Percentiles rank a stretch among this genome's conserved stretches.
These are phyloP conservation scores for Labroides dimidiatus DNA, from an alignment of 2,797 vertebrate genomes.

Conservation along the genomic window DNA sequence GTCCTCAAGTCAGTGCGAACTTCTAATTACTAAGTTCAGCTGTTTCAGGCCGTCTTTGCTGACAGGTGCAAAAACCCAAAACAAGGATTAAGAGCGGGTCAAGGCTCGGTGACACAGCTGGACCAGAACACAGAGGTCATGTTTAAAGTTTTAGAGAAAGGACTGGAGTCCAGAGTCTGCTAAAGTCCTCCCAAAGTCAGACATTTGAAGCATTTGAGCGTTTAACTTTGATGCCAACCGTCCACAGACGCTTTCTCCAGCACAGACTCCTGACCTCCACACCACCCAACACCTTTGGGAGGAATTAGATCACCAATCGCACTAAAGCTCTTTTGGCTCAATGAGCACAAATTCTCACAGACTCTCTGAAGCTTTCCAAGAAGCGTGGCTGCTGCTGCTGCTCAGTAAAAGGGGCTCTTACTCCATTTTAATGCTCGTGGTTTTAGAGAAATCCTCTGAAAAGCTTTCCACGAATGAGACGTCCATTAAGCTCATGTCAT, in stretches of 20 bases:
- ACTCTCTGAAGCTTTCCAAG: neutral
- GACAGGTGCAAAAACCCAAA: constrained; percentile 2
- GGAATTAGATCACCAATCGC: constrained; percentile 1
- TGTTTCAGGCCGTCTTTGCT: neutral
- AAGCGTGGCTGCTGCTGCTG: neutral
- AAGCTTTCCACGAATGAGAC: neutral
- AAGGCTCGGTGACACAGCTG: neutral
- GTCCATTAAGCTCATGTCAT: neutral
- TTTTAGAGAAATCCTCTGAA: neutral
- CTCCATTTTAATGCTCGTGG: neutral
- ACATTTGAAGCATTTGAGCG: neutral
- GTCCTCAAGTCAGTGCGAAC: neutral
- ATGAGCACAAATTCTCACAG: neutral
- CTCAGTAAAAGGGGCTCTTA: neutral
- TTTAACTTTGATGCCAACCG: neutral
- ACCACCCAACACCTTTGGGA: neutral
- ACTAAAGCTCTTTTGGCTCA: constrained; percentile 4
- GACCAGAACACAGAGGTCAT: no score
- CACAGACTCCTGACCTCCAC: neutral
- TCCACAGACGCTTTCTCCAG: neutral
- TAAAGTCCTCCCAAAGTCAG: neutral
- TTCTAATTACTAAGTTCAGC: neutral
- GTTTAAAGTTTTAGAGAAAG: neutral
- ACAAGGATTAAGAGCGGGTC: neutral
- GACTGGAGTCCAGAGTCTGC: neutral